phyloP scores from a whole-genome alignment of 2,113 vertebrate species.

The Eidolon helvum region DNA sequence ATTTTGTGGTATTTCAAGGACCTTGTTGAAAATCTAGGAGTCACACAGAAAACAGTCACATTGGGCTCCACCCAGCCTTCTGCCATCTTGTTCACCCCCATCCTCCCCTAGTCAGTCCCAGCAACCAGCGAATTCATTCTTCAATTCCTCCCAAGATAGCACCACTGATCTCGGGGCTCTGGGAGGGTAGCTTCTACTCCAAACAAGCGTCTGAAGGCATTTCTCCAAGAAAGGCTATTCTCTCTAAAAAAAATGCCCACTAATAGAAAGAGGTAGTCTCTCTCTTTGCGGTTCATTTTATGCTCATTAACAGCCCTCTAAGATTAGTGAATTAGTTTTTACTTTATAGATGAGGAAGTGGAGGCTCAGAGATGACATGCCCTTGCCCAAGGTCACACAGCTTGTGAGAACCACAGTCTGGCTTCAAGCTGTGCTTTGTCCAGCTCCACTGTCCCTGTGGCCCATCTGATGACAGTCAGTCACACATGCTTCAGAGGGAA shows the following conservation, averaged over 20 bases:
- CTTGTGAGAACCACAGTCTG: background rate
- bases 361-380: conserved; percentile 35
- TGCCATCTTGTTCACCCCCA: background rate
- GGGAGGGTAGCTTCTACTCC: background rate
- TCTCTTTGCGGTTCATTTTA: conserved; percentile 49
- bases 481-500: background rate
- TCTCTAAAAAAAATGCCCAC: background rate
- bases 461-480: background rate
- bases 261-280: conserved; percentile 29
- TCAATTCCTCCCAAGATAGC: background rate
- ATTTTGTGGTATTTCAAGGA: background rate
- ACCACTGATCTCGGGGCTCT: background rate
- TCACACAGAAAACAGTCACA: background rate
- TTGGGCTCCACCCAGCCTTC: background rate
- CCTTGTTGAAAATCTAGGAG: background rate
- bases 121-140: too few species aligned
- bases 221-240: conserved; percentile 32
- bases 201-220: background rate
- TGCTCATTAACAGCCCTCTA: conserved; percentile 55
- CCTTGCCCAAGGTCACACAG: conserved; percentile 48
- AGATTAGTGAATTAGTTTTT: conserved; percentile 38
- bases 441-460: rapidly evolving
- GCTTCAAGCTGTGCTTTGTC: background rate
- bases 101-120: background rate
- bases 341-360: conserved; percentile 48